Evolutionary conservation across 1,140 invertebrate species (phyloP).

Genomic region (Ruditapes philippinarum): DNA sequence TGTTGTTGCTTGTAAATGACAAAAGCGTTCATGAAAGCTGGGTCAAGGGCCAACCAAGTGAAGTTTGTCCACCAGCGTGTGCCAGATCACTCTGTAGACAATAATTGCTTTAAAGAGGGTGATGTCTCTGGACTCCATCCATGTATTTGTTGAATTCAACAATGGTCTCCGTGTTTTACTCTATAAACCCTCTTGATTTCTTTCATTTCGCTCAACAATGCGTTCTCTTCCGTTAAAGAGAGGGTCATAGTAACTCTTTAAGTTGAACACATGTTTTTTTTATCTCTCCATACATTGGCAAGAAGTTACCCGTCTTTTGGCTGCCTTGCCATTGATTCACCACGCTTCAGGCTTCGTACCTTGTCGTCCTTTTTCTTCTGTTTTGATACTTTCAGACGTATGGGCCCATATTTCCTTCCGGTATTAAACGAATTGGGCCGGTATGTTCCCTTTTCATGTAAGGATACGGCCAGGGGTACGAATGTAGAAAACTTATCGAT

Average conservation of each 20-base stretch:
- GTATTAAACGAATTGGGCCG: not conserved
- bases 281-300: conserved; percentile 9
- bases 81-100: too few species aligned
- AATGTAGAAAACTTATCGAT: too few species aligned
- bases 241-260: not conserved
- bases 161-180: not conserved
- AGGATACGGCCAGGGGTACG: too few species aligned
- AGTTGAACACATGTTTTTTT: not conserved
- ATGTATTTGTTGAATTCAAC: too few species aligned
- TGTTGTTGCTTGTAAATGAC: conserved; percentile 24
- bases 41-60: conserved; percentile 3
- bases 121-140: too few species aligned
- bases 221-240: conserved; percentile 22
- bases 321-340: too few species aligned
- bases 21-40: conserved; percentile 14
- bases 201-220: conserved; percentile 23
- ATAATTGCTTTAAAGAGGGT: too few species aligned
- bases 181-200: conserved; percentile 6
- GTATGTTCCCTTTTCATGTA: too few species aligned
- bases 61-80: too few species aligned
- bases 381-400: conserved; percentile 9
- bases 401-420: conserved; percentile 17
- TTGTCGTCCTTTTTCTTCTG: conserved; percentile 29
- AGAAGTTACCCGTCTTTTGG: conserved; percentile 1
- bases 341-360: conserved; percentile 5